Percentiles rank a stretch among this genome's conserved stretches.
Conservation (phyloP, 2,888 invertebrate genomes). For the Siphlonurus alternatus region DNA sequence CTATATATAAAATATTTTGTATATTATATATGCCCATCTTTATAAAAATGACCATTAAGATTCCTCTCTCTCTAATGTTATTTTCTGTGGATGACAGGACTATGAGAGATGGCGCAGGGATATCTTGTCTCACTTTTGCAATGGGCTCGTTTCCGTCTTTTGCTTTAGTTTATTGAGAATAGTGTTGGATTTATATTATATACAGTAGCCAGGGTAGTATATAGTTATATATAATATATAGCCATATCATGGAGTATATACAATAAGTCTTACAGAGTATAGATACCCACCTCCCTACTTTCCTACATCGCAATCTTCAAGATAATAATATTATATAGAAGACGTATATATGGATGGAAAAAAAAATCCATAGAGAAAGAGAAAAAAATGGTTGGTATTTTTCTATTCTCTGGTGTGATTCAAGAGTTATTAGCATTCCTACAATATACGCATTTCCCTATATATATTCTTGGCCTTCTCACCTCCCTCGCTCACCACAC, state of each 20-base stretch:
- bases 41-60: too few species aligned
- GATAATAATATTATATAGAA: background rate
- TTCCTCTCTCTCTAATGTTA: too few species aligned
- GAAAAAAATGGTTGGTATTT: background rate
- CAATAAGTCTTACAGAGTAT: background rate
- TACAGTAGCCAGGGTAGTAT: background rate
- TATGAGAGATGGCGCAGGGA: too few species aligned
- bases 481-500: background rate
- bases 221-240: background rate
- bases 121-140: too few species aligned
- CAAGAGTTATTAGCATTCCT: background rate
- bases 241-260: background rate
- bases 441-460: background rate
- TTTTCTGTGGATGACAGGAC: too few species aligned
- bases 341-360: too few species aligned
- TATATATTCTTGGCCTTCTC: background rate
- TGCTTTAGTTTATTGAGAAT: too few species aligned
- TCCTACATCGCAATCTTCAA: background rate
- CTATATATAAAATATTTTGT: too few species aligned
- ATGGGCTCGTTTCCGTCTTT: too few species aligned
- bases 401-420: background rate
- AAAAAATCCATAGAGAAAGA: too few species aligned
- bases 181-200: background rate
- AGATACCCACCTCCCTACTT: background rate
- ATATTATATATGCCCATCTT: too few species aligned